Conservation (phyloP, 2,113 vertebrate species). For the Ctenodactylus gundi region DNA sequence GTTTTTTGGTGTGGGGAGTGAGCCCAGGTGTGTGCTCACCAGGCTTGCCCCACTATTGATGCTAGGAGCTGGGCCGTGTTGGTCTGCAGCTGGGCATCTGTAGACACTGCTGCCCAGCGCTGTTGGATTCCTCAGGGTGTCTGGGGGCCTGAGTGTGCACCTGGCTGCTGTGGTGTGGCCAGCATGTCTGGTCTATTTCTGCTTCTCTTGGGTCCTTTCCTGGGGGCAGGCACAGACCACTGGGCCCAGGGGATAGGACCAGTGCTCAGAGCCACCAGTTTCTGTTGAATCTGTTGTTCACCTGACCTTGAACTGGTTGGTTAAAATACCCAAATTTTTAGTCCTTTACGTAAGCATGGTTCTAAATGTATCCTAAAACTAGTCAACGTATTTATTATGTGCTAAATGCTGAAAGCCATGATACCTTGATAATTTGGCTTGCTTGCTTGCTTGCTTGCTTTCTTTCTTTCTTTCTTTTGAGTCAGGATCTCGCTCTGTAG, state of each 20-base stretch:
- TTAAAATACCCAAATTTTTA: rapidly evolving
- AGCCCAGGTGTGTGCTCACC: too few species aligned
- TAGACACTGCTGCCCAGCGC: too few species aligned
- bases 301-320: rapidly evolving
- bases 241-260: too few species aligned
- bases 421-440: background rate
- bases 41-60: too few species aligned
- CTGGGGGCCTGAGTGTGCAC: background rate
- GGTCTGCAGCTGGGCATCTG: too few species aligned
- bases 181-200: rapidly evolving
- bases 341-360: rapidly evolving
- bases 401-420: rapidly evolving
- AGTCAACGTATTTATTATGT: rapidly evolving
- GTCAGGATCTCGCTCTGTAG: too few species aligned
- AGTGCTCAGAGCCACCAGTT: rapidly evolving
- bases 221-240: rapidly evolving
- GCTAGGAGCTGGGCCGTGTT: background rate
- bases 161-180: rapidly evolving
- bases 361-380: rapidly evolving
- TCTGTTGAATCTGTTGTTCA: rapidly evolving
- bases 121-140: rapidly evolving
- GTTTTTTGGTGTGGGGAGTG: too few species aligned
- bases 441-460: too few species aligned
- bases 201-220: background rate
- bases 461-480: too few species aligned